Conservation (phyloP, 2,888 invertebrate species). For the Ichneumoninae sp. region DNA sequence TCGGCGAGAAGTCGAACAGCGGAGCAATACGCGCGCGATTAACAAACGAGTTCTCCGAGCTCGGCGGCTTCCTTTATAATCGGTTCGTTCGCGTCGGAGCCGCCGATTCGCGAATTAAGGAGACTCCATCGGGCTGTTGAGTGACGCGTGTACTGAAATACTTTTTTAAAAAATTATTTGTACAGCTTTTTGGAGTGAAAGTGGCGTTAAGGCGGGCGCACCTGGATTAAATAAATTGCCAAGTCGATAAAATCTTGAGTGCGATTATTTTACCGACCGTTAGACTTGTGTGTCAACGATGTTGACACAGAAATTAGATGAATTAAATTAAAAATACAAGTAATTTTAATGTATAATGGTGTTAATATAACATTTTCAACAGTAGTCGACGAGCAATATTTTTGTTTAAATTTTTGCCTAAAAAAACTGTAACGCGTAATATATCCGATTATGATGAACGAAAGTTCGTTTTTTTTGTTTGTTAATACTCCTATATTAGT, state of each 20-base stretch:
- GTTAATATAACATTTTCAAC: not conserved
- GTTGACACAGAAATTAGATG: not conserved
- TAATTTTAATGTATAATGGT: not conserved
- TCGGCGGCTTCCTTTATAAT: not conserved
- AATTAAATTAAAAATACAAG: not conserved
- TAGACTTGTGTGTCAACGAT: not conserved
- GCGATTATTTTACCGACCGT: not conserved
- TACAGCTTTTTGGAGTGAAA: not conserved
- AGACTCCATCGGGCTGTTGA: not conserved
- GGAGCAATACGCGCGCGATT: constrained; percentile 6
- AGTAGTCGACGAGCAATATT: not conserved
- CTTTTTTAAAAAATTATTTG: not conserved
- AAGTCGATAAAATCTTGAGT: not conserved
- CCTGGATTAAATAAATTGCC: too few species aligned
- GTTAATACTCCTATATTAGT: not conserved
- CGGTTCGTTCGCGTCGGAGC: not conserved
- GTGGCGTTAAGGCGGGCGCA: too few species aligned
- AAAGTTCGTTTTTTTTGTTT: not conserved
- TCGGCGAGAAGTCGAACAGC: constrained; percentile 2
- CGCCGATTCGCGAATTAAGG: not conserved
- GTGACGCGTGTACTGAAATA: not conserved
- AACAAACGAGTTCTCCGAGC: constrained; percentile 4
- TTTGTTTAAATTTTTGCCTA: not conserved
- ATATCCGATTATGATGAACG: not conserved
- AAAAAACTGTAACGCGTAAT: not conserved